These are phyloP conservation scores for Drosophila takahashii DNA, from an alignment of 1,140 invertebrate genomes.

Conservation along the genomic window DNA sequence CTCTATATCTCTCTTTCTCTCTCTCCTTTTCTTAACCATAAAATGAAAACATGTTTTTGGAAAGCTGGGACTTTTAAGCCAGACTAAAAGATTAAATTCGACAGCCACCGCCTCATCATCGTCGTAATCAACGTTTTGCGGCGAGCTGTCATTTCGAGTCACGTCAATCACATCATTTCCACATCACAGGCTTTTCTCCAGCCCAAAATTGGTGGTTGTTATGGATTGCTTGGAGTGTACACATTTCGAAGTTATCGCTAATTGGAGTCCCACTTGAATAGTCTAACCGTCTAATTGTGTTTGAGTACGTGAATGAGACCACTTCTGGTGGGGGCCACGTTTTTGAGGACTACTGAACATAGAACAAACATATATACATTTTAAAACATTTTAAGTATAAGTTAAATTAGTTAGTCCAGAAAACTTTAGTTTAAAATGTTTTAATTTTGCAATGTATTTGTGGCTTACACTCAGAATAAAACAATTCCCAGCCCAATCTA, in stretches of 20 bases:
- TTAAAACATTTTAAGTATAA: not conserved
- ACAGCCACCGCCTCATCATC: slow-evolving; percentile 12
- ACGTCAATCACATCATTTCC: slow-evolving; percentile 67
- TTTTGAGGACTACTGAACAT: not conserved
- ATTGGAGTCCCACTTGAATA: slow-evolving; percentile 20
- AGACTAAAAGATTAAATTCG: slow-evolving; percentile 42
- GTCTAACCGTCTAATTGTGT: slow-evolving; percentile 23
- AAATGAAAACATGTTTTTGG: slow-evolving; percentile 41
- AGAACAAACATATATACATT: not conserved
- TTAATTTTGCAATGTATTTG: not conserved
- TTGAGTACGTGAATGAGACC: slow-evolving; percentile 5
- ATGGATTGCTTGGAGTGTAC: slow-evolving; percentile 1
- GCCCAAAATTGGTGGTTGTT: slow-evolving; percentile 49
- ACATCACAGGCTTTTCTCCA: slow-evolving; percentile 45
- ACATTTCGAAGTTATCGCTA: slow-evolving; percentile 14
- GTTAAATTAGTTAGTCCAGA: too few relatives aligned
- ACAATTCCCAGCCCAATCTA: not conserved
- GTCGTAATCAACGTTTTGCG: slow-evolving; percentile 48
- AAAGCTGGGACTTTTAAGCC: slow-evolving; percentile 19
- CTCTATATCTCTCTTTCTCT: slow-evolving; percentile 1
- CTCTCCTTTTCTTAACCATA: not conserved
- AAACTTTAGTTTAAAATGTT: not conserved
- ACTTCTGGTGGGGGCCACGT: not conserved
- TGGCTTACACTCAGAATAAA: not conserved
- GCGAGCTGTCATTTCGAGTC: slow-evolving; percentile 71